Evolutionary conservation across 2,888 invertebrate genomes (phyloP), one percentile per base, ranked within the genome.

Genomic region (Xanthia icteritia): DNA sequence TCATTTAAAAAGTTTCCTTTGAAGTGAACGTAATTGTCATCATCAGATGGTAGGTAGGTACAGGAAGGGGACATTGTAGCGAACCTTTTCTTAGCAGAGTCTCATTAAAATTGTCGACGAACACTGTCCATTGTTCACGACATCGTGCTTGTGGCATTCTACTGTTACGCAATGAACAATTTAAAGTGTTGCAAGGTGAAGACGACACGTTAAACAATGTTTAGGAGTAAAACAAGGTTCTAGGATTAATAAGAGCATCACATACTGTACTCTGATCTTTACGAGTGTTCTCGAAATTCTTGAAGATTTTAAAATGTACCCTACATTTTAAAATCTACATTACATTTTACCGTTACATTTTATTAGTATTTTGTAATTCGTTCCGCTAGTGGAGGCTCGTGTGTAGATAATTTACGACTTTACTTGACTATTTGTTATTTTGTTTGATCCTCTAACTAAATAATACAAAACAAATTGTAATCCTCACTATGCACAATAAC

Each of bases 51-150:
- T 60, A 77, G 67, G 66, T 60, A 77, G 72, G 66, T 58, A 77
- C 74, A 85, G 89, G 89, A 90, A 90, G 81, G 61, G 54, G 23
- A 23, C 71, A 88, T 86, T 89, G 88, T 88, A 71, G 81, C 51
- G 64, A 64, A 85, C 85, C 85, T 85, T 84, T 84, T 75, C 87
- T 69, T 60, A 61, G 69, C 68, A 63, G 39, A 73, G 81, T 81
- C 86, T 89, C 89, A 90, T 90, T 89, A 89, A 85, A 90, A 86
- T 85, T 85, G 86, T 76, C 82, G 81, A 79, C 88, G 76, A 81
- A 72, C 77, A 71, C 61, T 70, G 63, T 39, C 85, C 77, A 85
- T 85, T 85, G 88, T 86, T 85, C 73, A 51, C 71, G 45, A 77
- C 76, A 73, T 80, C 73, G 73, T 84, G 86, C 75, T 86, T 89